A percentile compares a stretch with the other conserved stretches of the same genome.
Evolutionary conservation across 2,888 invertebrate genomes (phyloP).

Genomic region (Rhopalosiphum nymphaeae): DNA sequence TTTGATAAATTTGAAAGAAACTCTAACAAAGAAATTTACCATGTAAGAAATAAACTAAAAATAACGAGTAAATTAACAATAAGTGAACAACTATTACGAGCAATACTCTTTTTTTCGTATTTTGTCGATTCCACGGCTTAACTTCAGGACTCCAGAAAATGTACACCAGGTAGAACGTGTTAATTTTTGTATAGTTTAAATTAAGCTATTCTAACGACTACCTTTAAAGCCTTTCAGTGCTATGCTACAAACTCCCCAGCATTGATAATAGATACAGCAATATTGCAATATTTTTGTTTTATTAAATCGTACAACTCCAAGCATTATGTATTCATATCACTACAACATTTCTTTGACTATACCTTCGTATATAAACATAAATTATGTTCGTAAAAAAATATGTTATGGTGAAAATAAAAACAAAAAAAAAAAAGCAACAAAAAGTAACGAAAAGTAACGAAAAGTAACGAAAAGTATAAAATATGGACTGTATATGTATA

Average conservation of each 20-base stretch:
- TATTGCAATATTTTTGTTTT: background rate
- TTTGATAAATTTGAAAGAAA: background rate
- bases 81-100: background rate
- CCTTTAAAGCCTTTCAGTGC: background rate
- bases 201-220: background rate
- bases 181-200: background rate
- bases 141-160: background rate
- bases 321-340: background rate
- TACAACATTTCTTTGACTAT: background rate
- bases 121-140: background rate
- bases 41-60: background rate
- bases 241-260: background rate
- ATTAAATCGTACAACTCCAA: background rate
- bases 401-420: background rate
- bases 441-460: background rate
- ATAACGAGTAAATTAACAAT: background rate
- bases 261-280: background rate
- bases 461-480: background rate
- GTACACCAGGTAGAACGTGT: no score
- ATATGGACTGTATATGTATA: background rate
- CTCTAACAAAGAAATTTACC: background rate
- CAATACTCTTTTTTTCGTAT: no score
- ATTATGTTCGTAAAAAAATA: background rate
- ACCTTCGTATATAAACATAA: background rate
- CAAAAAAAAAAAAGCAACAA: background rate